Percentiles rank a stretch among this genome's conserved stretches.
Conservation (phyloP, 2,797 vertebrate genomes). For the Helostoma temminkii region DNA sequence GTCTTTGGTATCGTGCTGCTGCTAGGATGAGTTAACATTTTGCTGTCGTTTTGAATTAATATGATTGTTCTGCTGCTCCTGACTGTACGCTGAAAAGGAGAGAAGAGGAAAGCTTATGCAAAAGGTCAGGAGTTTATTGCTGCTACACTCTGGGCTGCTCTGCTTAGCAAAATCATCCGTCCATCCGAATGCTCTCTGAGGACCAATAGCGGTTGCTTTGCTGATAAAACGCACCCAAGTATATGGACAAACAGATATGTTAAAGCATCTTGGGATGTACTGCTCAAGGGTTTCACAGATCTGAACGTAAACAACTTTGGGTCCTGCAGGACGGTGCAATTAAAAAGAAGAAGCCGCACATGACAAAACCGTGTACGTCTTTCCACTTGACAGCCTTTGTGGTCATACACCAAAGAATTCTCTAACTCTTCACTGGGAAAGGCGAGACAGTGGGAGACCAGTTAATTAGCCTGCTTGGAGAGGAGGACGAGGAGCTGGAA, state of each 20-base stretch:
- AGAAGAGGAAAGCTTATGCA: constrained; percentile 9
- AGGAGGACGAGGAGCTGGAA: constrained; percentile 18
- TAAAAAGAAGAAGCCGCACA: constrained; percentile 36
- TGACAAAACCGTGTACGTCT: constrained; percentile 9
- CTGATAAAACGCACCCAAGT: constrained; percentile 12
- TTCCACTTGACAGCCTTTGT: constrained; percentile 52
- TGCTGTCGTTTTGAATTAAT: constrained; percentile 23
- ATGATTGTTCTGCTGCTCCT: constrained; percentile 6
- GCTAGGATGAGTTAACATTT: not conserved
- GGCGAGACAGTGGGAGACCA: constrained; percentile 32
- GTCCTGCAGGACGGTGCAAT: constrained; percentile 24
- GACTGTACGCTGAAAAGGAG: not conserved
- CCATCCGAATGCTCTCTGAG: constrained; percentile 8
- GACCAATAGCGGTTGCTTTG: constrained; percentile 34
- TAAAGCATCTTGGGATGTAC: not conserved
- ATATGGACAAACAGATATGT: constrained; percentile 5
- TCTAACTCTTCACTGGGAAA: constrained; percentile 54
- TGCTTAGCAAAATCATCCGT: constrained; percentile 23
- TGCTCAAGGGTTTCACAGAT: constrained; percentile 18
- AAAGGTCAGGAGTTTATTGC: constrained; percentile 37
- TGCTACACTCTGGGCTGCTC: not conserved
- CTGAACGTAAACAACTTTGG: constrained; percentile 26
- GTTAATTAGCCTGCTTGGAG: constrained; percentile 65
- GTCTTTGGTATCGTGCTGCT: not conserved
- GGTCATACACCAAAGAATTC: constrained; percentile 34